phyloP scores from a whole-genome alignment of 2,113 vertebrate species.

The Nicator chloris region DNA sequence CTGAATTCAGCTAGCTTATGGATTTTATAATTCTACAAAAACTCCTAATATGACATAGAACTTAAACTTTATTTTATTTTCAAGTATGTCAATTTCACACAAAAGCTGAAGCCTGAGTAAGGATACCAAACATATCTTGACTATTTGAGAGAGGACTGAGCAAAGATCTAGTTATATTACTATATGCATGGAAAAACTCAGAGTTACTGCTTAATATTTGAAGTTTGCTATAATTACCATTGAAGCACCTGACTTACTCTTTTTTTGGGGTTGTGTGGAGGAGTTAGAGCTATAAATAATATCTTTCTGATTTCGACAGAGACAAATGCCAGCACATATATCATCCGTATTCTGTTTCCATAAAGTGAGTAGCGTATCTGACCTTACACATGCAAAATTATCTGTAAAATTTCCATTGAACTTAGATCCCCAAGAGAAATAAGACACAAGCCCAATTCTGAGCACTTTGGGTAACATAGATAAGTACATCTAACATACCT shows the following conservation, averaged over 20 bases:
- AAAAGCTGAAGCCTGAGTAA: not conserved
- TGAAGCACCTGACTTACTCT: constrained; percentile 3
- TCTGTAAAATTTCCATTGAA: not conserved
- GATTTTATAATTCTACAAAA: not conserved
- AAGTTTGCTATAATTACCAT: not conserved
- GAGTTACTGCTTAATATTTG: not conserved
- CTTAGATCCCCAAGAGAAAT: not conserved
- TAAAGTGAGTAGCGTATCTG: not conserved
- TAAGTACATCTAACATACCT: not conserved
- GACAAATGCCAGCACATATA: not conserved
- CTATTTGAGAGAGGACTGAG: not conserved
- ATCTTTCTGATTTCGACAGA: constrained; percentile 2
- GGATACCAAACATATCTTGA: not conserved
- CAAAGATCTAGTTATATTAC: not conserved
- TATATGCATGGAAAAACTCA: not conserved
- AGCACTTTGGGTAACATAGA: not conserved
- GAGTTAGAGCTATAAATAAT: constrained; percentile 40
- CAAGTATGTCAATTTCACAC: not conserved
- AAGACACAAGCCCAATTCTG: not conserved
- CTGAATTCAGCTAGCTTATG: not conserved
- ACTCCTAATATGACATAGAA: not conserved
- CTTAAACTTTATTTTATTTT: not conserved
- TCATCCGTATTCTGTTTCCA: not conserved
- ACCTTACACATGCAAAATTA: not conserved
- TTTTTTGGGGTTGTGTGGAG: not conserved